A percentile compares a stretch with the other conserved stretches of the same genome.
Evolutionary conservation across 1,140 invertebrate species (phyloP).

Genomic region (Monomorium pharaonis): DNA sequence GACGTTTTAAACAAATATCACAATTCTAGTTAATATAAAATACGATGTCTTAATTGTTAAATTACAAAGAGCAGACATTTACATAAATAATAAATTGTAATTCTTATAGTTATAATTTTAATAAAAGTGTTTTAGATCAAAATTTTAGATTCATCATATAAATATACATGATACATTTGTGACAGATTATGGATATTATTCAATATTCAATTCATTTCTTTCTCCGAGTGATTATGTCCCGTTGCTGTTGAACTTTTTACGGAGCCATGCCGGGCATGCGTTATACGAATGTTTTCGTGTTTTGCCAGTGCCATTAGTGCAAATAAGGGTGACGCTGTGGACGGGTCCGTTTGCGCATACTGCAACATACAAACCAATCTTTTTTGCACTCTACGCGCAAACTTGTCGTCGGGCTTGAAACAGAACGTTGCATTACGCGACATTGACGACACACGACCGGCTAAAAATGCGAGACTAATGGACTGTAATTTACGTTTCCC

Average conservation of each 20-base stretch:
- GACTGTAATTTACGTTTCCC: background rate
- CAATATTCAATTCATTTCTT: background rate
- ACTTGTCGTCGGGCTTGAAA: conserved; percentile 11
- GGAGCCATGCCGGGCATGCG: background rate
- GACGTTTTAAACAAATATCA: background rate
- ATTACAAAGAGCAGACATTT: background rate
- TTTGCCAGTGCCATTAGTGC: background rate
- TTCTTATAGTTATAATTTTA: background rate
- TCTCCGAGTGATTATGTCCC: background rate
- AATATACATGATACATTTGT: background rate
- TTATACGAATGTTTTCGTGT: conserved; percentile 11
- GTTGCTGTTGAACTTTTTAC: background rate
- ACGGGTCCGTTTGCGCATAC: background rate
- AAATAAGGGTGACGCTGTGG: background rate
- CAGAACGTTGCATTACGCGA: conserved; percentile 2
- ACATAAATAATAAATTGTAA: background rate
- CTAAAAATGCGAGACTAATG: conserved; percentile 26
- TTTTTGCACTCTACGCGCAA: conserved; percentile 13
- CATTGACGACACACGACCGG: background rate
- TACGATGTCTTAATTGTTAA: background rate
- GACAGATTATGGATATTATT: background rate
- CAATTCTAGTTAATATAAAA: background rate
- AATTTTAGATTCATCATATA: background rate
- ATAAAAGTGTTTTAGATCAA: background rate
- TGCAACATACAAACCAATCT: background rate